Evolutionary conservation across 2,113 vertebrate species (phyloP).

Genomic region (Dascyllus trimaculatus): DNA sequence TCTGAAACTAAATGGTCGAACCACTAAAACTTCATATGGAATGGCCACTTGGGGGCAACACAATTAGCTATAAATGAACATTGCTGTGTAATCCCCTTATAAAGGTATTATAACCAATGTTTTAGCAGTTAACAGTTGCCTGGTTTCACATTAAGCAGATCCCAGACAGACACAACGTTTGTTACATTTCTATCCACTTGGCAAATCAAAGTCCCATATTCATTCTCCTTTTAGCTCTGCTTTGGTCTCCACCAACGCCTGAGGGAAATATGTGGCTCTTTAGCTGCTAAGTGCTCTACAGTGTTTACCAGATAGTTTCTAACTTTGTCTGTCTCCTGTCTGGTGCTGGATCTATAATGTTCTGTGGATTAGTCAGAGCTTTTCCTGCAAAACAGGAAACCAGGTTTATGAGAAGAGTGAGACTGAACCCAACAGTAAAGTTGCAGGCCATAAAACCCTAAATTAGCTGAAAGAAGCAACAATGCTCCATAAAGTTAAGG

Average conservation of each 20-base stretch:
- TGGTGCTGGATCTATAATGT: background rate
- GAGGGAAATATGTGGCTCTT: background rate
- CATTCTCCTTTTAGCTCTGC: background rate
- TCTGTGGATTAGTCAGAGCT: background rate
- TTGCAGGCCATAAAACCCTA: too few relatives aligned
- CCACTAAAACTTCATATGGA: too few relatives aligned
- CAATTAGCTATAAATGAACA: too few relatives aligned
- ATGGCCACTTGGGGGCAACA: too few relatives aligned
- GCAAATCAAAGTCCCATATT: background rate
- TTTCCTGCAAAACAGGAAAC: constrained; percentile 1
- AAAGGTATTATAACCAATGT: too few relatives aligned
- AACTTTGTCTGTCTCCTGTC: background rate
- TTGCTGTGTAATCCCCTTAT: too few relatives aligned
- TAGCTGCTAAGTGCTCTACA: background rate
- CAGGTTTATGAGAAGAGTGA: too few relatives aligned
- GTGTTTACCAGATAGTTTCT: background rate
- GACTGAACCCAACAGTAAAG: too few relatives aligned
- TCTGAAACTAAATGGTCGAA: too few relatives aligned
- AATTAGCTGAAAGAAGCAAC: too few relatives aligned
- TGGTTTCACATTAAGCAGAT: too few relatives aligned
- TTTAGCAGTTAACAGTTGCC: too few relatives aligned
- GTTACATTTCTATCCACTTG: background rate
- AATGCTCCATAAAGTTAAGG: background rate
- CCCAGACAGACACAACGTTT: background rate
- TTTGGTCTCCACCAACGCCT: background rate